Percentiles rank a stretch among this genome's conserved stretches.
Conservation (phyloP, 2,113 vertebrate species). For the Aplodontia rufa region DNA sequence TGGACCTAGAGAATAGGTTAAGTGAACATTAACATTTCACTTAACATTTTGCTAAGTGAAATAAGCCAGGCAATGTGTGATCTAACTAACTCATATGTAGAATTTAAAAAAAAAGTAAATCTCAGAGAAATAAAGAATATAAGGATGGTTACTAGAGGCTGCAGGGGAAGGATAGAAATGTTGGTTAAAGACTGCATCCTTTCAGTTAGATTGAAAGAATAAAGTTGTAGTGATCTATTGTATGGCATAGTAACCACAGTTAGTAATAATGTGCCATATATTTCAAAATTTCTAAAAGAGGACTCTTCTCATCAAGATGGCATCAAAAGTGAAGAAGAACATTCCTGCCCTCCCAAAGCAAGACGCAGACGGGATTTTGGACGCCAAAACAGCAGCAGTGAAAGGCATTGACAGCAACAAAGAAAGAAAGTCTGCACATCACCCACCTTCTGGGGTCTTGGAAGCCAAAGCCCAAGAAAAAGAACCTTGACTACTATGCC, state of each 20-base stretch:
- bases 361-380: background rate
- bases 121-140: background rate
- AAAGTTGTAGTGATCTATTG: background rate
- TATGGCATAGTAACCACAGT: background rate
- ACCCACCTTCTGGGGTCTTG: background rate
- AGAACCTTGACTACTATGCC: background rate
- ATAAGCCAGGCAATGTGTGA: background rate
- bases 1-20: too few relatives aligned
- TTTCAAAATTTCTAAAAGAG: background rate
- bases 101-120: background rate
- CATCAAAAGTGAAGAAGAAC: background rate
- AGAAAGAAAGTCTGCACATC: background rate
- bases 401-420: background rate
- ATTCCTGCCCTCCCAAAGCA: background rate
- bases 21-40: too few relatives aligned
- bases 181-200: background rate
- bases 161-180: background rate
- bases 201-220: background rate
- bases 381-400: background rate
- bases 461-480: background rate
- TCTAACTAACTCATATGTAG: background rate
- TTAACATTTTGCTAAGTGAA: background rate
- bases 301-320: background rate
- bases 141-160: background rate
- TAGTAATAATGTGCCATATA: background rate